Conservation (phyloP, 2,888 invertebrate species). For the Hypsopygia costalis region DNA sequence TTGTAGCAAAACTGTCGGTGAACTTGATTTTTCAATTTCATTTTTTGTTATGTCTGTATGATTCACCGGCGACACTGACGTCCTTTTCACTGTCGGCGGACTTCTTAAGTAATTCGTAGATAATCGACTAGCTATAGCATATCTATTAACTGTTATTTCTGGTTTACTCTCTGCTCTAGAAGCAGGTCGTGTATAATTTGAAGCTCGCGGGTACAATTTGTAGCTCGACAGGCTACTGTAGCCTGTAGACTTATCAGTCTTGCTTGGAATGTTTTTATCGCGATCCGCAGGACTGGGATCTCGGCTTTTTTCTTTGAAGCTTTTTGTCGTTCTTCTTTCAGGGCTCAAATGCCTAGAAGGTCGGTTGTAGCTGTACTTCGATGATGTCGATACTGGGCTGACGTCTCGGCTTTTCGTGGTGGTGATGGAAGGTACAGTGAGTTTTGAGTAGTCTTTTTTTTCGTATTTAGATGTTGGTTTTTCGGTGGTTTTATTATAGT, state of each 20-base stretch:
- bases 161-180: constrained; percentile 52
- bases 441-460: constrained; percentile 25
- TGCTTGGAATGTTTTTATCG: constrained; percentile 78
- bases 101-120: constrained; percentile 66
- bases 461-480: constrained; percentile 10
- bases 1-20: constrained; percentile 31
- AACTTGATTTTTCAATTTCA: constrained; percentile 39
- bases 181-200: constrained; percentile 55
- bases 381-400: constrained; percentile 70
- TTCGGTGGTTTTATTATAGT: constrained; percentile 43
- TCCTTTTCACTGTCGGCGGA: constrained; percentile 57
- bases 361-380: constrained; percentile 63
- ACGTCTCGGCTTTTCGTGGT: constrained; percentile 76
- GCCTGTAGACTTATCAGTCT: constrained; percentile 77
- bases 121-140: constrained; percentile 63
- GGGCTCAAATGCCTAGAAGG: constrained; percentile 74
- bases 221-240: constrained; percentile 73
- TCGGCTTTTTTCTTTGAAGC: constrained; percentile 65
- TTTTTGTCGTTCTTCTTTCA: constrained; percentile 60
- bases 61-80: constrained; percentile 59
- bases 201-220: constrained; percentile 75
- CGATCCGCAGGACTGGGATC: constrained; percentile 80
- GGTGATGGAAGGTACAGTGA: constrained; percentile 48
- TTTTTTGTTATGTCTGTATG: constrained; percentile 37
- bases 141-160: constrained; percentile 54